Evolutionary conservation across 2,888 invertebrate species (phyloP).

Genomic region (Temnothorax ravouxi): DNA sequence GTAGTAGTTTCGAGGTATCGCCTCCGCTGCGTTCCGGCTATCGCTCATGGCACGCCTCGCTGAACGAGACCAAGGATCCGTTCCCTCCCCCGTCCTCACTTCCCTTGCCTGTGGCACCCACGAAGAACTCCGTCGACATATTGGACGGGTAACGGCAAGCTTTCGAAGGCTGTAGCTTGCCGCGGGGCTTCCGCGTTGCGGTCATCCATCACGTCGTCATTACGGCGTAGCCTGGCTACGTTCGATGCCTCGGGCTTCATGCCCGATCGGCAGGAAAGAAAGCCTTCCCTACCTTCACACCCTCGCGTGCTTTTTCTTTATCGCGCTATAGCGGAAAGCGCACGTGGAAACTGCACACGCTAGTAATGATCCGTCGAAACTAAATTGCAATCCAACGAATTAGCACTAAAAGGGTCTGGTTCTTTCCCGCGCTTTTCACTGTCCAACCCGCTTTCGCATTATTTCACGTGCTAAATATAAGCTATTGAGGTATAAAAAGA

Average conservation of each 20-base stretch:
- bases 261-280: constrained; percentile 56
- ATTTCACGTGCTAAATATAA: constrained; percentile 21
- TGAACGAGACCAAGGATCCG: constrained; percentile 69
- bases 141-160: constrained; percentile 67
- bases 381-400: constrained; percentile 22
- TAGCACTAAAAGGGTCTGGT: not conserved
- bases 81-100: constrained; percentile 26
- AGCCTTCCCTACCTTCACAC: constrained; percentile 25
- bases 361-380: constrained; percentile 34
- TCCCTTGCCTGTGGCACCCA: not conserved
- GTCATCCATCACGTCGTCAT: constrained; percentile 83
- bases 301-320: constrained; percentile 37
- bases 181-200: constrained; percentile 70
- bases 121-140: constrained; percentile 71
- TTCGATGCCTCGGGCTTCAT: constrained; percentile 53
- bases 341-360: not conserved
- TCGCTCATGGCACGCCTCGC: constrained; percentile 81
- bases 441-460: not conserved
- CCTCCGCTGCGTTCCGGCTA: constrained; percentile 72
- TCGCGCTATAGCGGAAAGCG: not conserved
- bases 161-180: constrained; percentile 62
- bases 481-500: not conserved
- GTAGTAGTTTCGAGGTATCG: constrained; percentile 61
- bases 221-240: constrained; percentile 72
- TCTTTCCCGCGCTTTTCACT: not conserved